Conservation (phyloP, 1,140 invertebrate species). For the Aphaenogaster floridana region DNA sequence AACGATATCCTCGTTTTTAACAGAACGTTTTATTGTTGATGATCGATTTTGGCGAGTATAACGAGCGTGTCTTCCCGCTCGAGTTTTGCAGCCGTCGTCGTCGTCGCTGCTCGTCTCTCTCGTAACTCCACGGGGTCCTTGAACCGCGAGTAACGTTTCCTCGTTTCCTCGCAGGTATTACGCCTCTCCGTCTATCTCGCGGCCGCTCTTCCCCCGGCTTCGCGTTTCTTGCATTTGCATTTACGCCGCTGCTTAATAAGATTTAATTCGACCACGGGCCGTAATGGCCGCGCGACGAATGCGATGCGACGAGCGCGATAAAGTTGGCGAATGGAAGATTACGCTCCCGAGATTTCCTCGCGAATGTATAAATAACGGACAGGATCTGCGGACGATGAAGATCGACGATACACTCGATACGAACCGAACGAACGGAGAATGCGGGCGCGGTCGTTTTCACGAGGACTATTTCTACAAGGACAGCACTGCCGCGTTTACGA, state of each 20-base stretch:
- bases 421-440: conserved; percentile 1
- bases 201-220: not conserved
- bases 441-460: not conserved
- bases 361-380: conserved; percentile 36
- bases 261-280: conserved; percentile 41
- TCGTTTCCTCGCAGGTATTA: conserved; percentile 38
- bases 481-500: not conserved
- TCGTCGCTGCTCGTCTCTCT: conserved; percentile 6
- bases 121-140: conserved; percentile 47
- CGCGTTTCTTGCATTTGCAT: conserved; percentile 47
- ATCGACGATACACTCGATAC: conserved; percentile 22
- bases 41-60: conserved; percentile 6
- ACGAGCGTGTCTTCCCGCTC: conserved; percentile 1
- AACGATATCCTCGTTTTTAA: not conserved
- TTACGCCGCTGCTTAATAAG: conserved; percentile 40
- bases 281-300: conserved; percentile 16
- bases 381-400: conserved; percentile 16
- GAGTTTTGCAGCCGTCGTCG: not conserved
- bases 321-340: conserved; percentile 1
- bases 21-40: not conserved
- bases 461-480: not conserved
- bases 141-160: conserved; percentile 55
- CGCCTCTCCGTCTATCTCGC: conserved; percentile 38
- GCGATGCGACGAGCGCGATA: conserved; percentile 9
- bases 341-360: conserved; percentile 16